phyloP scores from a whole-genome alignment of 2,113 vertebrate species.

The Phalacrocorax aristotelis region DNA sequence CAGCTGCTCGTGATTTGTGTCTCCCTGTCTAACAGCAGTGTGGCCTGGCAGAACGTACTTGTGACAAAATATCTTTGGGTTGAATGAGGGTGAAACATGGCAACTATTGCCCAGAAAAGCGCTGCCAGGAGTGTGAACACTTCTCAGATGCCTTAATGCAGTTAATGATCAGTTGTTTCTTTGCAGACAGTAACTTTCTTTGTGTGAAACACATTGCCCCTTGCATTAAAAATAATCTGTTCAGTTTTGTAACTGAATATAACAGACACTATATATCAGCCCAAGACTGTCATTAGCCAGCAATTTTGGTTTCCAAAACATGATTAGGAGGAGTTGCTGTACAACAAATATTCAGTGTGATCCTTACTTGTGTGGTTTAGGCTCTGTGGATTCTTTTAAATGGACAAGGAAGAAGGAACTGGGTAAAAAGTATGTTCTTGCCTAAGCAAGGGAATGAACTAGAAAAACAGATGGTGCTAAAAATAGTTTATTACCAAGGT shows the following conservation, averaged over 20 bases:
- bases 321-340: background rate
- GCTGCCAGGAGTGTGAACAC: conserved; percentile 1
- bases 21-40: conserved; percentile 21
- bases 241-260: background rate
- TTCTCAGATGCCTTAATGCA: conserved; percentile 37
- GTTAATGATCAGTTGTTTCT: conserved; percentile 48
- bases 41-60: conserved; percentile 54
- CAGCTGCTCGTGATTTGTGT: conserved; percentile 50
- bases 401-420: background rate
- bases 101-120: conserved; percentile 11
- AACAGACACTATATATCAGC: background rate
- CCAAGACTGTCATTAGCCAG: background rate
- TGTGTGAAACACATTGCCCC: background rate
- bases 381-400: background rate
- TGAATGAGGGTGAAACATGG: conserved; percentile 71
- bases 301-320: background rate
- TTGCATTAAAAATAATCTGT: background rate
- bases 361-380: background rate
- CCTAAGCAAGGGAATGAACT: conserved; percentile 25
- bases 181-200: background rate
- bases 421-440: background rate
- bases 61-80: conserved; percentile 45
- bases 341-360: background rate
- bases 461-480: conserved; percentile 67
- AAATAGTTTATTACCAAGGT: conserved; percentile 53